Base-by-base conservation (phyloP, 2,797 vertebrate species). In the Basileuterus tristriatus region DNA sequence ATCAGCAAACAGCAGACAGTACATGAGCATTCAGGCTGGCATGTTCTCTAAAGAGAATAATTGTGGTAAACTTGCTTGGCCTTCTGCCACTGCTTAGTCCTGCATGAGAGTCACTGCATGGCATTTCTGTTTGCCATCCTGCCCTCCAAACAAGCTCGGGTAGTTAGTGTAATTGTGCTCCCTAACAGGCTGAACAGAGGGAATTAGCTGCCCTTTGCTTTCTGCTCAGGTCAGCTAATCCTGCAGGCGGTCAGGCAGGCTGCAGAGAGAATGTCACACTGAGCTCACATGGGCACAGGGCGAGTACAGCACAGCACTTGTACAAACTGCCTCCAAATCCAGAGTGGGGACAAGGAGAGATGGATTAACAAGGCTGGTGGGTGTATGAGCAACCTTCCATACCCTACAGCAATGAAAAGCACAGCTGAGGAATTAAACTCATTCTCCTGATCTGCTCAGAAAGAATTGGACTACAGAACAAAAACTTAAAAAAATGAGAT, bases 141-240 rank as follows among this genome's bases (percentile, higher is more conserved):
- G 71, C 72, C 83, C 81, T 91, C 58, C 43, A 59, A 69, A 89
- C 3, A 10, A 77, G 64, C 50, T 9, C 0, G 55, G 58, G 43
- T 20, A 70, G 85, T 39, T 55, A 53, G 71, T 58, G 52, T 68
- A 78, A 85, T 44, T 87, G 92, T 55, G 68, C 64, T 90, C 75
- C 36, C 78, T 55, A 91, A 65, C 71, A 80, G 89, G 75, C 62
- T 0, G 0, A 72, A 67, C 64, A 80, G 36, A 65, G 39, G 43
- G 75, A 95, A 83, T 94, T 74, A 78, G 46, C 64, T 80, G 93
- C 62, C 90, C 87, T 96, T 95, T 81, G 37, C 68, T 89, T 93
- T 85, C 71, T 77, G 71, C 68, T 96, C 89, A 71, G 96, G 87
- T 96, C 92, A 90, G 81, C 77, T 80, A 93, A 92, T 94, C 79